These are phyloP conservation scores for Bellardia pandia DNA, from an alignment of 2,888 invertebrate species.

Conservation along the genomic window DNA sequence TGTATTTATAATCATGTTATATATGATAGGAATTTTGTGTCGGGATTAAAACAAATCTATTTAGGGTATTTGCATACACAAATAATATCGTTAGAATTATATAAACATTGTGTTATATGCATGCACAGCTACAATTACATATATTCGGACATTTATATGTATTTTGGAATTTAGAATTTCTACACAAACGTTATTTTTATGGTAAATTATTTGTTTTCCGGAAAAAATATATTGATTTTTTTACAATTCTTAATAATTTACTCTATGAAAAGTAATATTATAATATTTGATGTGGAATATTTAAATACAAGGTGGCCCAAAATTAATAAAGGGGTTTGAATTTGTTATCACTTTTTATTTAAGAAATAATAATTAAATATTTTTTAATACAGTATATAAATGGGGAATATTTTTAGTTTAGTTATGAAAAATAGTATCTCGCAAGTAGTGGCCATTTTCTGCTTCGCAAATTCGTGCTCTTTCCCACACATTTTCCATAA, in stretches of 20 bases:
- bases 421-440: too few relatives aligned
- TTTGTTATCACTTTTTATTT: too few relatives aligned
- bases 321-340: too few relatives aligned
- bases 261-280: background rate
- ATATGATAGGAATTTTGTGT: constrained; percentile 19
- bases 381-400: too few relatives aligned
- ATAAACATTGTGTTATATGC: background rate
- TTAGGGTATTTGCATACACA: constrained; percentile 49
- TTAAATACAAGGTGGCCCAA: background rate
- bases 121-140: background rate
- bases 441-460: too few relatives aligned
- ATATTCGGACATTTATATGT: background rate
- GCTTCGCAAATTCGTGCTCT: too few relatives aligned
- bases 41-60: constrained; percentile 42
- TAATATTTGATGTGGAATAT: background rate
- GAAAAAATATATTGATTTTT: background rate
- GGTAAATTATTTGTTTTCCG: background rate
- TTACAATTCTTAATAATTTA: background rate
- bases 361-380: too few relatives aligned
- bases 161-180: background rate
- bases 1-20: constrained; percentile 5
- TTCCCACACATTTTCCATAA: too few relatives aligned
- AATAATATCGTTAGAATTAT: constrained; percentile 28
- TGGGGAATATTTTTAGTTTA: too few relatives aligned
- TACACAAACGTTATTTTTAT: background rate